Conservation (phyloP, 1,140 invertebrate genomes). For the Heliconius himera region DNA sequence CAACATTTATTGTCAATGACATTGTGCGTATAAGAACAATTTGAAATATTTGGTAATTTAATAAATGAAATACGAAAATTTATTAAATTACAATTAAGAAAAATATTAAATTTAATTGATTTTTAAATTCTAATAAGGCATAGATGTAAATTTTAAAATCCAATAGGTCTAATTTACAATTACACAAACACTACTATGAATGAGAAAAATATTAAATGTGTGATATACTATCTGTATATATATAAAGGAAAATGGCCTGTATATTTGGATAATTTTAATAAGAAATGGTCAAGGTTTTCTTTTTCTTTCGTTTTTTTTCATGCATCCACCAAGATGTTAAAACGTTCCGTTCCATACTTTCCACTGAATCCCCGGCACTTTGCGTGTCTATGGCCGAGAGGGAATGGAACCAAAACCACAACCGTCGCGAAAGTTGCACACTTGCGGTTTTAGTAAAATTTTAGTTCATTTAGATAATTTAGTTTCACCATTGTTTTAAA, state of each 20-base stretch:
- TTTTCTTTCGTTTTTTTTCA: too few species aligned
- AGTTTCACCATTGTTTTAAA: too few species aligned
- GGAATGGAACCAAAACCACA: too few species aligned
- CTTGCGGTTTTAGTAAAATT: too few species aligned
- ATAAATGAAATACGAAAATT: background rate
- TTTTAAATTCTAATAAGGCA: constrained; percentile 13
- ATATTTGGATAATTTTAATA: too few species aligned
- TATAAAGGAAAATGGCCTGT: background rate
- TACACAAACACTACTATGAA: constrained; percentile 1
- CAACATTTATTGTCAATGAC: background rate
- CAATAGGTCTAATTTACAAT: background rate
- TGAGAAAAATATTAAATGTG: background rate
- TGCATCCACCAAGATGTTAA: too few species aligned
- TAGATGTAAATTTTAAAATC: background rate
- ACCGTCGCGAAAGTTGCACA: too few species aligned
- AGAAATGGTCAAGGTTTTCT: background rate
- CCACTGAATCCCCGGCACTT: too few species aligned
- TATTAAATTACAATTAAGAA: background rate
- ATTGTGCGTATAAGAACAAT: background rate
- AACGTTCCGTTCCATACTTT: too few species aligned
- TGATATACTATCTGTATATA: background rate
- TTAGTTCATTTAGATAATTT: too few species aligned
- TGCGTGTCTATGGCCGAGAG: too few species aligned
- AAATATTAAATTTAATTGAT: background rate
- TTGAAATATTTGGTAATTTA: background rate